Percentiles rank a stretch among this genome's conserved stretches.
These are phyloP conservation scores for Zaprionus ghesquierei DNA, from an alignment of 1,140 invertebrate genomes.

Conservation along the genomic window DNA sequence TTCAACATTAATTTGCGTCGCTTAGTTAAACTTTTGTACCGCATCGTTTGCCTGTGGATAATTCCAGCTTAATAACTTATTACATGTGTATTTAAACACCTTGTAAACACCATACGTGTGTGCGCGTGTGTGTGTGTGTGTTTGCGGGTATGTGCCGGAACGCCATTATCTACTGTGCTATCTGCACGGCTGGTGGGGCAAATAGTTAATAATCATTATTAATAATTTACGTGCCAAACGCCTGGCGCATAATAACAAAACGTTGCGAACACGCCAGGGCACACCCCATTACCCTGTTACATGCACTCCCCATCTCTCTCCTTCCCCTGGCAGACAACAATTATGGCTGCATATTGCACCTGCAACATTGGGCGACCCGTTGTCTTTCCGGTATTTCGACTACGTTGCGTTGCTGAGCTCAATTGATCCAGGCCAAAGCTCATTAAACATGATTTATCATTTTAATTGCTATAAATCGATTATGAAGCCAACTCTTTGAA, in stretches of 20 bases:
- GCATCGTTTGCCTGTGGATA: neutral
- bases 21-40: too few species aligned
- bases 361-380: neutral
- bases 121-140: neutral
- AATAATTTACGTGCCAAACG: conserved; percentile 50
- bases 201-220: conserved; percentile 69
- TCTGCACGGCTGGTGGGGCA: conserved; percentile 12
- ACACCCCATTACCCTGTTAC: neutral
- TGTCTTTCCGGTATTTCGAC: neutral
- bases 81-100: conserved; percentile 23
- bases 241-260: conserved; percentile 42
- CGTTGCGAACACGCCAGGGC: conserved; percentile 22
- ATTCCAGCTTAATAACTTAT: neutral
- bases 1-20: too few species aligned
- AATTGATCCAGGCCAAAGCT: neutral
- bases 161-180: conserved; percentile 20
- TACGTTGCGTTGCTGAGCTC: neutral
- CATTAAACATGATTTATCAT: neutral
- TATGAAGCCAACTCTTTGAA: neutral
- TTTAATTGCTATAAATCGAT: neutral
- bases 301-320: neutral
- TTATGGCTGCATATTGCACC: conserved; percentile 48
- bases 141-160: neutral
- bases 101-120: conserved; percentile 8
- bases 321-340: conserved; percentile 13